phyloP scores from a whole-genome alignment of 2,888 invertebrate genomes.

The Chalcosyrphus nemorum region DNA sequence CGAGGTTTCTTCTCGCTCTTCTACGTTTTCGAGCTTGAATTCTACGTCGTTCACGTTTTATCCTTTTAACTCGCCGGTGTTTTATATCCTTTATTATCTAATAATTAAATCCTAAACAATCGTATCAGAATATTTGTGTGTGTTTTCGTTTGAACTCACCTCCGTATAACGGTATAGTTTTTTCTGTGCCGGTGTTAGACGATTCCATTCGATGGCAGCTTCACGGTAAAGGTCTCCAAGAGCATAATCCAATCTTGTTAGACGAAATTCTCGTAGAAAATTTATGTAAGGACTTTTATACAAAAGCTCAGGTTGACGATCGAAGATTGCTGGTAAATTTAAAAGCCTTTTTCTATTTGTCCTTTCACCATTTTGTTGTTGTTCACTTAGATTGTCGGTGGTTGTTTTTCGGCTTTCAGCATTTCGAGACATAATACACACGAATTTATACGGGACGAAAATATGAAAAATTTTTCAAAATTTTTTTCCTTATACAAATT shows the following conservation, averaged over 20 bases:
- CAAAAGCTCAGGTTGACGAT: conserved; percentile 44
- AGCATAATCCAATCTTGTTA: conserved; percentile 36
- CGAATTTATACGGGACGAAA: no score
- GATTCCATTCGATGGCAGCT: conserved; percentile 38
- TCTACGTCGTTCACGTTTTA: background rate
- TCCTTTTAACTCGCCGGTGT: background rate
- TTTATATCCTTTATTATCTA: conserved; percentile 50
- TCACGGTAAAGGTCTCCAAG: conserved; percentile 9
- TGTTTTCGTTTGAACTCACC: background rate
- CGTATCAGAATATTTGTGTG: no score
- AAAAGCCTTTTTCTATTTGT: background rate
- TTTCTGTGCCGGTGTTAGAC: background rate
- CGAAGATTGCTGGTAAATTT: conserved; percentile 2
- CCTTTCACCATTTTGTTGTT: background rate
- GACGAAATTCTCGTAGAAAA: conserved; percentile 53
- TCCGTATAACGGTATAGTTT: background rate
- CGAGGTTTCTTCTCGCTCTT: background rate
- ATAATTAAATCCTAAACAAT: background rate
- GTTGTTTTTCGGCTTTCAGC: background rate
- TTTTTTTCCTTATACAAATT: no score
- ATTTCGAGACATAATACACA: background rate
- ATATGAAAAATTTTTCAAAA: background rate
- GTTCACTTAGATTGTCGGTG: no score
- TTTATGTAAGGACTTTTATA: conserved; percentile 62
- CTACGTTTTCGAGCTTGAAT: background rate